These are phyloP conservation scores for Festucalex cinctus DNA, from an alignment of 2,113 vertebrate genomes.

Conservation along the genomic window DNA sequence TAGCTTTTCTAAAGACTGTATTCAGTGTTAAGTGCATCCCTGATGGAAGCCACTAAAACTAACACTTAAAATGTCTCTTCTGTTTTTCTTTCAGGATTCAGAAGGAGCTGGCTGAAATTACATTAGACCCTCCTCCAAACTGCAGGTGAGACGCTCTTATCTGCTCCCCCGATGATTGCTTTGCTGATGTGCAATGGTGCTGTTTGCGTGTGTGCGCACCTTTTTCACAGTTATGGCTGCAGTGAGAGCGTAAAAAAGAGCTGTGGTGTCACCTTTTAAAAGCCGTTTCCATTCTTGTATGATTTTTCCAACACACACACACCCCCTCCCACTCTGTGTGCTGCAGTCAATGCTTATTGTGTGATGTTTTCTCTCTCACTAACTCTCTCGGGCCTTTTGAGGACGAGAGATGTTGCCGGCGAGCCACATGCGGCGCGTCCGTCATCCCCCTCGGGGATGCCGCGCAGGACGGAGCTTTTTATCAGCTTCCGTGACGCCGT, in stretches of 20 bases:
- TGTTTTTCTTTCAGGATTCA: conserved; percentile 84
- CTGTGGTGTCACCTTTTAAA: conserved; percentile 44
- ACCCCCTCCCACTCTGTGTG: neutral
- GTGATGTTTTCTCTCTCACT: conserved; percentile 28
- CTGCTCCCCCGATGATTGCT: neutral
- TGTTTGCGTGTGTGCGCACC: conserved; percentile 8
- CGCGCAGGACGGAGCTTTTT: conserved; percentile 28
- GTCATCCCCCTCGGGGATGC: conserved; percentile 24
- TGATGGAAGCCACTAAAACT: conserved; percentile 1
- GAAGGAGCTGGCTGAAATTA: conserved; percentile 98
- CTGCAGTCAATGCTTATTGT: conserved; percentile 68
- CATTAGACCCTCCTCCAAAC: conserved; percentile 96
- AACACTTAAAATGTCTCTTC: conserved; percentile 8
- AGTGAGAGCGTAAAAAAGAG: conserved; percentile 34
- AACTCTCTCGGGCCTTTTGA: conserved; percentile 47
- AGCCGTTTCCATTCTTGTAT: conserved; percentile 40
- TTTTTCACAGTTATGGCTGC: conserved; percentile 5
- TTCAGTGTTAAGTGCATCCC: neutral
- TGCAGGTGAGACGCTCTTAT: conserved; percentile 84
- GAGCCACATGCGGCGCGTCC: conserved; percentile 40
- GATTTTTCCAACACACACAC: neutral
- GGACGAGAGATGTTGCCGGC: conserved; percentile 40
- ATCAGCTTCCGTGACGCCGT: neutral
- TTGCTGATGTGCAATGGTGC: conserved; percentile 11
- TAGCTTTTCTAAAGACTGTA: neutral